Percentiles rank a stretch among this genome's conserved stretches.
phyloP scores from a whole-genome alignment of 2,888 invertebrate genomes.

The Noctua pronuba region DNA sequence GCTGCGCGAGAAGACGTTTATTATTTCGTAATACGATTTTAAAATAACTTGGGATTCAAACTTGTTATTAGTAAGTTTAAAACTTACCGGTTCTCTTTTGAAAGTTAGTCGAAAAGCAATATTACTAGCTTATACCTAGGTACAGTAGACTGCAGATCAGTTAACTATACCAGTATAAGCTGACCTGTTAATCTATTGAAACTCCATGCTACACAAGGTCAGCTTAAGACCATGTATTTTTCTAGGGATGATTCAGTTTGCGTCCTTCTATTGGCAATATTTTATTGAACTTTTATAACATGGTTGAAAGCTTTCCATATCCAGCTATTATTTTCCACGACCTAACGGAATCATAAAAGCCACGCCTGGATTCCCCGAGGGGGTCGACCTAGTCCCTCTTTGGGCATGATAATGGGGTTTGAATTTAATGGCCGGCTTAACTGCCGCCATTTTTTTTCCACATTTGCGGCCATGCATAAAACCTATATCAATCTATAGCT shows the following conservation, averaged over 20 bases:
- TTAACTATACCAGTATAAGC: neutral
- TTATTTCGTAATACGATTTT: neutral
- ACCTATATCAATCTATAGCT: no score
- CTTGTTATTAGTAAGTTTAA: neutral
- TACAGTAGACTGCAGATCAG: neutral
- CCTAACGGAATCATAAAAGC: neutral
- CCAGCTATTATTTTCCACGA: neutral
- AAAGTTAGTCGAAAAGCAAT: neutral
- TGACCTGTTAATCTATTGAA: neutral
- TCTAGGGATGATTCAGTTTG: neutral
- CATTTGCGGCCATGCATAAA: no score
- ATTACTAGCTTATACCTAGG: neutral
- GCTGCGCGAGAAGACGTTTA: neutral
- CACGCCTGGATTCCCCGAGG: neutral
- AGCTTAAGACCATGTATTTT: neutral
- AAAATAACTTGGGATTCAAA: neutral
- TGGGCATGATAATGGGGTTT: no score
- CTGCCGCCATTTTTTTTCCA: no score
- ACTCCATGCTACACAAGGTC: neutral
- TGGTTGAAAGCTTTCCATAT: neutral
- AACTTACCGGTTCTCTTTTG: neutral
- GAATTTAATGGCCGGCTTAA: no score
- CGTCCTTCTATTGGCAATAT: neutral
- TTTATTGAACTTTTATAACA: neutral
- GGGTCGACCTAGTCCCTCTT: neutral